A percentile compares a stretch with the other conserved stretches of the same genome.
Conservation (phyloP, 2,113 vertebrate genomes). For the Laticauda laticaudata region DNA sequence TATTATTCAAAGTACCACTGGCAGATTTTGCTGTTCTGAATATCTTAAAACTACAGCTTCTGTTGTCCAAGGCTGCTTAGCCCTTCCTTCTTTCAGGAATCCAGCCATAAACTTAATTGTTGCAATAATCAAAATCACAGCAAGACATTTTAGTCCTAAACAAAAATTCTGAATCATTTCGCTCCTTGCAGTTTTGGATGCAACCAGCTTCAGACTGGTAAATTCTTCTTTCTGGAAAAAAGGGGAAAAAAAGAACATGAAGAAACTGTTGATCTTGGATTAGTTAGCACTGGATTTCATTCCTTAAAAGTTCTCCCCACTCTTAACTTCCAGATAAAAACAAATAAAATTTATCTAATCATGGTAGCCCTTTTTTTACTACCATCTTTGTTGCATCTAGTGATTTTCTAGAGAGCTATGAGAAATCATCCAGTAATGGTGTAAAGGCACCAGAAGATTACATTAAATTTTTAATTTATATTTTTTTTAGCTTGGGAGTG, state of each 20-base stretch:
- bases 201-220: neutral
- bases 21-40: neutral
- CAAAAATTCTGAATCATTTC: fast-evolving
- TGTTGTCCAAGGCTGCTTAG: neutral
- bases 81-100: neutral
- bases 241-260: neutral
- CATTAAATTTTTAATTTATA: too few species aligned
- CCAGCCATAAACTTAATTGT: neutral
- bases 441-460: too few species aligned
- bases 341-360: too few species aligned
- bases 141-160: neutral
- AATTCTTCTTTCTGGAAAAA: fast-evolving
- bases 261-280: neutral
- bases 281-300: neutral
- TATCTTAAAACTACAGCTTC: neutral
- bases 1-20: neutral
- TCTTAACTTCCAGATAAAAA: neutral
- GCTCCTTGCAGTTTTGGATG: neutral
- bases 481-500: too few species aligned
- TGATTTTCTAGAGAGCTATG: too few species aligned
- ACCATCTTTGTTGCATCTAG: too few species aligned
- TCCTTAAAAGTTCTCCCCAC: neutral
- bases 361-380: too few species aligned
- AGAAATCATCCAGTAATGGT: too few species aligned
- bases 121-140: neutral